Evolutionary conservation across 2,888 invertebrate genomes (phyloP).

Genomic region (Tetragonula carbonaria): DNA sequence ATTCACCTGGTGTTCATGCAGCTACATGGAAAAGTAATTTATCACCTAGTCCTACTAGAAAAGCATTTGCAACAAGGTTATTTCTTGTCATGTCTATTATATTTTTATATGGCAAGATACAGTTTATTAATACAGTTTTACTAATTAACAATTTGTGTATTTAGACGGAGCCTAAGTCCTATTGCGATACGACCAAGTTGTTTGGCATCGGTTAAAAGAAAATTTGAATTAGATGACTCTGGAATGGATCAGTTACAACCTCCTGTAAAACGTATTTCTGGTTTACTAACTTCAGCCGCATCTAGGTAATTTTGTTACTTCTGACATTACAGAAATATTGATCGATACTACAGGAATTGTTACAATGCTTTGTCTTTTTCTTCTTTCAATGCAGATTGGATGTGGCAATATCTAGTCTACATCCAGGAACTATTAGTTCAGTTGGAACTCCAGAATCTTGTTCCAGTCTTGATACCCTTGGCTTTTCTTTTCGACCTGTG

Average conservation of each 20-base stretch:
- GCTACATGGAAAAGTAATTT: conserved; percentile 85
- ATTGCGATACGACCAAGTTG: conserved; percentile 90
- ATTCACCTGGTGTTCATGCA: conserved; percentile 86
- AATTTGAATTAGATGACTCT: conserved; percentile 87
- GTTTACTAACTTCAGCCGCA: conserved; percentile 80
- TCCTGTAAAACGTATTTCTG: conserved; percentile 81
- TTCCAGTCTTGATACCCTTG: conserved; percentile 87
- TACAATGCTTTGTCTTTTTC: conserved; percentile 16
- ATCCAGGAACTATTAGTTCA: conserved; percentile 86
- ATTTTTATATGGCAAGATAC: background rate
- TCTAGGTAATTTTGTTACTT: conserved; percentile 74
- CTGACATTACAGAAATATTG: background rate
- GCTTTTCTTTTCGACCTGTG: conserved; percentile 85
- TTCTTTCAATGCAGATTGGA: conserved; percentile 72
- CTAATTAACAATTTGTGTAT: conserved; percentile 34
- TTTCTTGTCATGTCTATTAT: background rate
- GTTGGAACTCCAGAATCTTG: conserved; percentile 87
- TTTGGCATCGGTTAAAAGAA: conserved; percentile 86
- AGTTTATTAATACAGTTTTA: background rate
- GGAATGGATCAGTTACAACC: conserved; percentile 80
- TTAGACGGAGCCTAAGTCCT: conserved; percentile 92
- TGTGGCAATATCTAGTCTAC: conserved; percentile 82
- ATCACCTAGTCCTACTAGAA: conserved; percentile 94
- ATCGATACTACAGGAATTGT: background rate
- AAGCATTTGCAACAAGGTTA: conserved; percentile 89